Evolutionary conservation across 2,888 invertebrate species (phyloP), one percentile per base, ranked within the genome.

Genomic region (Chaitophorus viminalis): DNA sequence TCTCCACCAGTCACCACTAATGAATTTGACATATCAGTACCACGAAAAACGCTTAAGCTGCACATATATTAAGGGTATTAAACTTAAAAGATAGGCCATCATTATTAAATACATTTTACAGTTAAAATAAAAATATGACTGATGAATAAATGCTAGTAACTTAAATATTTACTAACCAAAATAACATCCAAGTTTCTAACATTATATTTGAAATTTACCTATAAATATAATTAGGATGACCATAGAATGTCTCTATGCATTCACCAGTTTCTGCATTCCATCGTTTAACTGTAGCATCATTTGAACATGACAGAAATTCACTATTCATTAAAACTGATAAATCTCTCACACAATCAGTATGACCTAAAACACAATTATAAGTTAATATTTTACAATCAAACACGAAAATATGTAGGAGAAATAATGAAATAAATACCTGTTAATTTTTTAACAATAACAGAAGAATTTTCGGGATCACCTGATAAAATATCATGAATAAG

Each of bases 191-290:
- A n/a, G 3, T 70, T 31, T 70, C 31, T 9, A 68, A 68, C 11
- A 11, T 14, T 46, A 46, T 46, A 46, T 14, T 46, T 46, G 11
- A 8, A 46, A 17, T 70, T 29, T 91, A 94, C 94, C 94, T 93
- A 91, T 98, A 98, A 90, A 98, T 96, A 91, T 96, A 98, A 92
- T 96, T 97, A 72, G 95, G 93, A 91, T 98, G 98, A 0, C 97
- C 97, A 91, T 94, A 95, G 90, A 94, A 94, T 88, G 94, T 94
- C 85, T 94, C 93, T 11, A 96, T 91, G 91, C 96, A 96, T 90
- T 95, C 94, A 39, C 97, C 97, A 81, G 93, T 93, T 88, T 94
- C 93, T 6, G 95, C 94, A 85, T 92, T 92, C 99, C 99, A 99
- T 84, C 95, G 93, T 90, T 95, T 94, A 76, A 99, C 93, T 0